These are phyloP conservation scores for Ochlodes sylvanus DNA, from an alignment of 2,888 invertebrate genomes.

Conservation along the genomic window DNA sequence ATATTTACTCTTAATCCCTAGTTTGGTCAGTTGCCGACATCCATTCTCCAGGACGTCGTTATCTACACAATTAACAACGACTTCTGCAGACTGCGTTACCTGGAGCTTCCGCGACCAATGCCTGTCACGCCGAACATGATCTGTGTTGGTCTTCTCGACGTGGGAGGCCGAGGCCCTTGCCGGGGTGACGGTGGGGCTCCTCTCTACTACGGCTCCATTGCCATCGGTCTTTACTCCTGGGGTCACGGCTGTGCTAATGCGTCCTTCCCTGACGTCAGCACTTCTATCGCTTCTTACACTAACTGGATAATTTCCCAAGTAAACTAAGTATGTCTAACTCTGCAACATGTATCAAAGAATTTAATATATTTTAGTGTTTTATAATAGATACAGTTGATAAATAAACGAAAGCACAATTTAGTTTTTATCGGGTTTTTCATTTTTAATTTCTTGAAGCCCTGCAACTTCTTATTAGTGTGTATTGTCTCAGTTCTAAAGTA, in stretches of 20 bases:
- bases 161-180: slow-evolving; percentile 57
- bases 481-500: no score
- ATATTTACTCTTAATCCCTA: slow-evolving; percentile 34
- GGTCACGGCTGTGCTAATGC: slow-evolving; percentile 68
- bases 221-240: slow-evolving; percentile 71
- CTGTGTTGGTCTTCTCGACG: slow-evolving; percentile 63
- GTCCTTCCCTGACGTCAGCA: slow-evolving; percentile 70
- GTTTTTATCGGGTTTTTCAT: no score
- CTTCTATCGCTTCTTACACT: slow-evolving; percentile 56
- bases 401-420: background rate
- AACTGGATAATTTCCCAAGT: slow-evolving; percentile 40
- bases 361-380: no score
- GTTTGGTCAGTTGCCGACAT: slow-evolving; percentile 49
- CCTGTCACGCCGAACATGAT: slow-evolving; percentile 63
- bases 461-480: no score
- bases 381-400: background rate
- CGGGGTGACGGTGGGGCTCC: slow-evolving; percentile 62
- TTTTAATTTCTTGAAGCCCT: no score
- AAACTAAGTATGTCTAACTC: background rate
- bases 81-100: slow-evolving; percentile 56
- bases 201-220: slow-evolving; percentile 50
- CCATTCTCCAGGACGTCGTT: slow-evolving; percentile 49
- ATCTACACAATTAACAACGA: slow-evolving; percentile 58
- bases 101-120: slow-evolving; percentile 44
- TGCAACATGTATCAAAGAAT: background rate